phyloP scores from a whole-genome alignment of 2,888 invertebrate species.

The Hirtodrosophila trivittata region DNA sequence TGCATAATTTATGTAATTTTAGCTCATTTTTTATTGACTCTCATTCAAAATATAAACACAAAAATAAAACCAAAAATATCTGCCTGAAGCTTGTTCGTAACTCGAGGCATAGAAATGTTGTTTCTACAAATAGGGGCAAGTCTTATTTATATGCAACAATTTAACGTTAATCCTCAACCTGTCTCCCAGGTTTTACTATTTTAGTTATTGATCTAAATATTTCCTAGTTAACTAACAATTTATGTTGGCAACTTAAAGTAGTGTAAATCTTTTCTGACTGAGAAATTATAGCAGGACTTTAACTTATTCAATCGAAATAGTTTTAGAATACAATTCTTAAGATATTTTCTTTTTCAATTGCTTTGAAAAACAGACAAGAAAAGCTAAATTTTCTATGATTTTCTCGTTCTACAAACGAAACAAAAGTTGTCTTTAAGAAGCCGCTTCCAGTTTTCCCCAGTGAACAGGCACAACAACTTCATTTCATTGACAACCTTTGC shows the following conservation, averaged over 20 bases:
- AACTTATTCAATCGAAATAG: too few relatives aligned
- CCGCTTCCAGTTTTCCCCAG: constrained; percentile 28
- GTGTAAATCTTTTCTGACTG: too few relatives aligned
- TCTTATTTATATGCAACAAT: constrained; percentile 5
- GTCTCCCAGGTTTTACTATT: neutral
- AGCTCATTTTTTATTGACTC: constrained; percentile 44
- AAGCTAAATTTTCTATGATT: constrained; percentile 8
- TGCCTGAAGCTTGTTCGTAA: constrained; percentile 5
- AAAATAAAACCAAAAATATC: constrained; percentile 21
- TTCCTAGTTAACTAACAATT: neutral
- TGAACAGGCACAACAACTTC: constrained; percentile 29
- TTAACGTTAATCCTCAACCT: constrained; percentile 6
- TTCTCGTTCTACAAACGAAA: constrained; percentile 11
- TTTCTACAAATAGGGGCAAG: constrained; percentile 5
- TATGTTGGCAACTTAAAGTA: neutral
- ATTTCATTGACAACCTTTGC: constrained; percentile 4
- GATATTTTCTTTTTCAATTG: too few relatives aligned
- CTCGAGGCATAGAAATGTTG: constrained; percentile 22
- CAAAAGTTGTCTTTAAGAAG: constrained; percentile 30
- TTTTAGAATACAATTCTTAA: too few relatives aligned
- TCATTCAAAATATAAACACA: constrained; percentile 20
- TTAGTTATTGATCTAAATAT: neutral
- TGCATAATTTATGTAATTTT: constrained; percentile 70
- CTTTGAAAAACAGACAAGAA: too few relatives aligned
- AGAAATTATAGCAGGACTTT: too few relatives aligned